A percentile compares a stretch with the other conserved stretches of the same genome.
These are phyloP conservation scores for Cantharis nigra DNA, from an alignment of 2,888 invertebrate species.

Conservation along the genomic window DNA sequence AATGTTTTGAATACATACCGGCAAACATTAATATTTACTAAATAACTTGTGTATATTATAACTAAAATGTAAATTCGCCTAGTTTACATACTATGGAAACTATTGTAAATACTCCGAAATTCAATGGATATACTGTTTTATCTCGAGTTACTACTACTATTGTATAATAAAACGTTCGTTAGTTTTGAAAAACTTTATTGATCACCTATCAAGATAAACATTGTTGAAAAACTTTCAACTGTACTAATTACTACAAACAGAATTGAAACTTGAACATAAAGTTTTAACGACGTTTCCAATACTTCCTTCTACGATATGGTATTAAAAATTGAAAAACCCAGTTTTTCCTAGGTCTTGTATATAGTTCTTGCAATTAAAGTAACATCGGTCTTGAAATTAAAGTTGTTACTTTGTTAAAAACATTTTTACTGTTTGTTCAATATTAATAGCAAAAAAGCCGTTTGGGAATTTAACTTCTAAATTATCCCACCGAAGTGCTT, in stretches of 20 bases:
- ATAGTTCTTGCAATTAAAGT: not conserved
- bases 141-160: not conserved
- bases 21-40: not conserved
- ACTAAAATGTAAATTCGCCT: not conserved
- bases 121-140: not conserved
- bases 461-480: not conserved
- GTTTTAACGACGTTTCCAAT: not conserved
- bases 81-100: not conserved
- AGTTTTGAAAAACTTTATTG: not conserved
- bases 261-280: not conserved
- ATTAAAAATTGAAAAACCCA: not conserved
- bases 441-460: not conserved
- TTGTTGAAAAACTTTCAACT: not conserved
- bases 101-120: not conserved
- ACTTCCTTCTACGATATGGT: not conserved
- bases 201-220: not conserved
- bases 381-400: not conserved
- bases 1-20: not conserved
- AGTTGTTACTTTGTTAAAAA: not conserved
- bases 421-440: not conserved
- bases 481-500: not conserved
- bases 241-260: not conserved
- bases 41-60: not conserved
- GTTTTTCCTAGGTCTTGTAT: not conserved
- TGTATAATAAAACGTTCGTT: not conserved